phyloP scores from a whole-genome alignment of 2,888 invertebrate genomes.

The Callinectes sapidus region DNA sequence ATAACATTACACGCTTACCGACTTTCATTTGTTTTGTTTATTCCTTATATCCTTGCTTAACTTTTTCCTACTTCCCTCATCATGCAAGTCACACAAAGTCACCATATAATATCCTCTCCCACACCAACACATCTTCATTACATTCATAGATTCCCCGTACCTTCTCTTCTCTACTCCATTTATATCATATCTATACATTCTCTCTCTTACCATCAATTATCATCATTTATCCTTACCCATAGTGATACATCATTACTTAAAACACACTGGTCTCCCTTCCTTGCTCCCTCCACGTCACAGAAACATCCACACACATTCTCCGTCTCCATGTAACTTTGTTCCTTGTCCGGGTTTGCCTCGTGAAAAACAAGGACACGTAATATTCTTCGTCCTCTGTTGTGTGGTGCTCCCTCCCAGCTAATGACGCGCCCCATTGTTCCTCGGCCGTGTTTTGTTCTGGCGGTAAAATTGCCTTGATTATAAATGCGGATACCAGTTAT shows the following conservation, averaged over 20 bases:
- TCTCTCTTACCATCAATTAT: not conserved
- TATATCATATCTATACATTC: too few species aligned
- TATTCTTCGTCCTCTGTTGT: not conserved
- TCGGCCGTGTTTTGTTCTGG: not conserved
- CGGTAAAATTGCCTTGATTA: not conserved
- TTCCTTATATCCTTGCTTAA: too few species aligned
- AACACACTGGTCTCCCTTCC: not conserved
- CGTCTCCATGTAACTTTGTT: not conserved
- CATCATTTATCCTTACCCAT: not conserved
- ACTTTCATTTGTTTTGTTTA: too few species aligned
- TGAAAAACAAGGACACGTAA: constrained; percentile 6
- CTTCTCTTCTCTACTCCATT: too few species aligned
- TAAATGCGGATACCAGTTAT: not conserved
- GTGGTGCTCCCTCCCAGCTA: not conserved
- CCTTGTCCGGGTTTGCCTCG: not conserved
- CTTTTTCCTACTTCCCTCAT: too few species aligned
- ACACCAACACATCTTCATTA: too few species aligned
- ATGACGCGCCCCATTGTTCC: not conserved
- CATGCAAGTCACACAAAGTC: too few species aligned
- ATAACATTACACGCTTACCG: too few species aligned
- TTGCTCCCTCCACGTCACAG: not conserved
- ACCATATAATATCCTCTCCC: too few species aligned
- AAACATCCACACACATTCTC: not conserved
- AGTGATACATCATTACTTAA: not conserved
- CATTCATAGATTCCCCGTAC: too few species aligned